Base-by-base conservation (phyloP, 2,888 invertebrate genomes). In the Erebia epiphron region DNA sequence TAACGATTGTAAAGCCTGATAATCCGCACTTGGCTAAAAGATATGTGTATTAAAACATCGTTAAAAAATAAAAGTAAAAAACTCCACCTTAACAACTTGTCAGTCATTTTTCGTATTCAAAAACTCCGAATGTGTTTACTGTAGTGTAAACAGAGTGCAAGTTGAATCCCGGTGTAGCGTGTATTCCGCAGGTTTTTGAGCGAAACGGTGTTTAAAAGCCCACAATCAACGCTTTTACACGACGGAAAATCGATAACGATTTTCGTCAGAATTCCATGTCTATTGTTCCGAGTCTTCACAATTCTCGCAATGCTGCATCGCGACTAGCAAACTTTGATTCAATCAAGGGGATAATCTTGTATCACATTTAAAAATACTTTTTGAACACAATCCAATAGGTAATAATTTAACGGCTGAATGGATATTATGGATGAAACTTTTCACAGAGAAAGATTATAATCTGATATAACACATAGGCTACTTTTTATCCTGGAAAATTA, bases 221-320 rank as follows among this genome's bases (percentile, higher is more conserved):
- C 46, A n/a, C 66, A 66, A 56, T 66, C 57, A 57, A 57, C 57
- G 66, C 43, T 66, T 66, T 66, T 49, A 16, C 57, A 46, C 18
- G 9, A 8, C 21, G 62, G n/a, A 62, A 65, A 52, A 54, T 16
- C 64, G 16, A 65, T 54, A 7, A 54, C 35, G 64, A 54, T 52
- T 52, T 65, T 65, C 18, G 21, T 21, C 16, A 16, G 21, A 18
- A 21, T 63, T 50, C 21, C 26, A 13, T 26, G 4, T 26, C 61
- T 61, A 50, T 63, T 49, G 62, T 26, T 63, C 8, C 0, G 26
- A 49, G 9, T 14, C 2, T 49, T 49, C 10, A 49, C 13, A 46
- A 11, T 21, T 43, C n/a, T 43, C 14, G 9, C 16, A 43, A 7
- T 41, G 4, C 3, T 60, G 35, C 10, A 41, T 58, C 26, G 10